A percentile compares a stretch with the other conserved stretches of the same genome.
Evolutionary conservation across 2,888 invertebrate species (phyloP).

Genomic region (Lycia hirtaria): DNA sequence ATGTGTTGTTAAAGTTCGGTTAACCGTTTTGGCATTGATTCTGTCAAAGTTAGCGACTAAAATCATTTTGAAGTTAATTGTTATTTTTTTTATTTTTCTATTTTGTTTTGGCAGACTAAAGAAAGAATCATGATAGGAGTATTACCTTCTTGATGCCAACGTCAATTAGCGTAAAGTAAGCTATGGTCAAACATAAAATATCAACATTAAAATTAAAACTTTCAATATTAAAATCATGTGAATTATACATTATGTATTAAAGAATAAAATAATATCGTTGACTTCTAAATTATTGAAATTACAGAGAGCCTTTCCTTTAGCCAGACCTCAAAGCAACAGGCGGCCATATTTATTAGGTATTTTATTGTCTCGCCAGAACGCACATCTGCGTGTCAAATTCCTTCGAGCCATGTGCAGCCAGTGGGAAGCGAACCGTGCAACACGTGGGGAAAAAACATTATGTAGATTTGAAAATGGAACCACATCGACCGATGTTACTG

Average conservation of each 20-base stretch:
- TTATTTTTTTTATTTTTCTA: too few species aligned
- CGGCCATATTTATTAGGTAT: conserved; percentile 74
- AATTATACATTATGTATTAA: too few species aligned
- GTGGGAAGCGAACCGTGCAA: conserved; percentile 78
- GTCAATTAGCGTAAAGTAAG: too few species aligned
- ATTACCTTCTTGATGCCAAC: too few species aligned
- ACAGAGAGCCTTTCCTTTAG: conserved; percentile 5
- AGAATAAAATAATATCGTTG: too few species aligned
- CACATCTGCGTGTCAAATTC: conserved; percentile 85
- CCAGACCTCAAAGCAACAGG: conserved; percentile 48
- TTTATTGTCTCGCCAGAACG: conserved; percentile 76
- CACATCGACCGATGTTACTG: conserved; percentile 29
- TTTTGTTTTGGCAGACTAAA: too few species aligned
- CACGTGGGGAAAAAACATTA: conserved; percentile 40
- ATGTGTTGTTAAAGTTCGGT: too few species aligned
- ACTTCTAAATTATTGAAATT: background rate
- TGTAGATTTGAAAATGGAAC: conserved; percentile 43
- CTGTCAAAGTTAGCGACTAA: background rate
- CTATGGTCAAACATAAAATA: too few species aligned
- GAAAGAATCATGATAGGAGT: too few species aligned
- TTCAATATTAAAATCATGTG: too few species aligned
- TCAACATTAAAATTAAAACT: too few species aligned
- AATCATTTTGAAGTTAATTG: too few species aligned
- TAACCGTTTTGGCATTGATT: background rate
- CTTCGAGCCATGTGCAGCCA: conserved; percentile 80